phyloP scores from a whole-genome alignment of 2,888 invertebrate species.

The Agrilus cyanescens region DNA sequence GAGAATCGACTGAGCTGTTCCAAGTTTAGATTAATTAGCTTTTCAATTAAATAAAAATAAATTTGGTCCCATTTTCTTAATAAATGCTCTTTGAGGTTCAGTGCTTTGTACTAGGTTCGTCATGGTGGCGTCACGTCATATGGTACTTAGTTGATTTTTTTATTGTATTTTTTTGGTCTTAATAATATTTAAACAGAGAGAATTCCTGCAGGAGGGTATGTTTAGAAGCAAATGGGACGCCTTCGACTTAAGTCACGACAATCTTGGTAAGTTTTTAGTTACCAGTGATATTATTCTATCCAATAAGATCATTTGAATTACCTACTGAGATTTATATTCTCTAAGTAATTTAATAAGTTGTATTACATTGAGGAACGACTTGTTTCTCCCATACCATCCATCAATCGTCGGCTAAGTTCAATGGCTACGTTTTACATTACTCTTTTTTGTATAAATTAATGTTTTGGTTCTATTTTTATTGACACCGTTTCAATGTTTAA shows the following conservation, averaged over 20 bases:
- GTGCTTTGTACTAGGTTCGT: neutral
- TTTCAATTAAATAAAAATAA: neutral
- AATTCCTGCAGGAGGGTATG: slow-evolving; percentile 35
- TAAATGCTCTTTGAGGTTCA: neutral
- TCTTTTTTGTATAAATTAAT: no score
- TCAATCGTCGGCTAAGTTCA: no score
- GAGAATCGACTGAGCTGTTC: no score
- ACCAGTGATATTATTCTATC: slow-evolving; percentile 3
- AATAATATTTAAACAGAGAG: slow-evolving; percentile 18
- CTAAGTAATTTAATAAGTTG: no score
- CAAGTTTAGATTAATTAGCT: no score
- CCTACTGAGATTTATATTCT: no score
- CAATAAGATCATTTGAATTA: no score
- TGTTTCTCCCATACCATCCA: no score
- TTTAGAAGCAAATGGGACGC: slow-evolving; percentile 74
- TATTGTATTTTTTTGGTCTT: slow-evolving; percentile 11
- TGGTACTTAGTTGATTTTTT: slow-evolving; percentile 2
- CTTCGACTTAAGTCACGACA: slow-evolving; percentile 67
- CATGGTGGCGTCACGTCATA: neutral
- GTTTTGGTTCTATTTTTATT: no score
- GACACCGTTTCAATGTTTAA: no score
- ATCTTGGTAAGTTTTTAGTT: slow-evolving; percentile 62
- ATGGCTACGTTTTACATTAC: no score
- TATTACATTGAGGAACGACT: no score
- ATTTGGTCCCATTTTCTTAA: slow-evolving; percentile 1